phyloP scores from a whole-genome alignment of 2,888 invertebrate species.

The Protophormia terraenovae region DNA sequence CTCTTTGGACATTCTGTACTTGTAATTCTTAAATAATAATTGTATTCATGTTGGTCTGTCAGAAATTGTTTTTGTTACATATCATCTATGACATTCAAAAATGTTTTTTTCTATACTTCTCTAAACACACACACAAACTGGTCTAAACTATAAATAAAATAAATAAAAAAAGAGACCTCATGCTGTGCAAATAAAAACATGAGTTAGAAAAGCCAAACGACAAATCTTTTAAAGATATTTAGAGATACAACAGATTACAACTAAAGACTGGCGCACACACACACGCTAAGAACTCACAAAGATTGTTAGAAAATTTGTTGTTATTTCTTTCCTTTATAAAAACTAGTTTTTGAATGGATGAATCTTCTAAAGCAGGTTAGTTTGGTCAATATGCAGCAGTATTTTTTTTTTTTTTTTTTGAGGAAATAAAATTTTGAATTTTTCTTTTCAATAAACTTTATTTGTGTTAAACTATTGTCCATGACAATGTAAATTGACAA shows the following conservation, averaged over 20 bases:
- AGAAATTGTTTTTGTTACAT: slow-evolving; percentile 25
- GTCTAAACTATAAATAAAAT: no score
- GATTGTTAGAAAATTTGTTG: not conserved
- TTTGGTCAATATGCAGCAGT: not conserved
- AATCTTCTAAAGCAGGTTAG: not conserved
- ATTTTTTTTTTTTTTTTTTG: no score
- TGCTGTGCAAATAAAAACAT: slow-evolving; percentile 61
- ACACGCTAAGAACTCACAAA: no score
- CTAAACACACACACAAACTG: slow-evolving; percentile 4
- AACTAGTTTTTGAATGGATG: not conserved
- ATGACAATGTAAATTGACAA: not conserved
- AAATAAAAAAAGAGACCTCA: slow-evolving; percentile 55
- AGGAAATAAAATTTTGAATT: no score
- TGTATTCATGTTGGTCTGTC: slow-evolving; percentile 43
- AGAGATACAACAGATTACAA: no score
- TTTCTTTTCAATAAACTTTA: not conserved
- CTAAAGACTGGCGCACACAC: not conserved
- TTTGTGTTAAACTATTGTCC: not conserved
- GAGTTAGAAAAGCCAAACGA: slow-evolving; percentile 22
- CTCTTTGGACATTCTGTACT: not conserved
- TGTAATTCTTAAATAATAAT: slow-evolving; percentile 44
- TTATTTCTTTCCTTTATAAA: not conserved
- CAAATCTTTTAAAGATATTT: slow-evolving; percentile 46
- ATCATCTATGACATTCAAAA: not conserved
- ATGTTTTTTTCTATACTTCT: no score